Base-by-base conservation (phyloP, 2,113 vertebrate species). In the Phyllopteryx taeniolatus region DNA sequence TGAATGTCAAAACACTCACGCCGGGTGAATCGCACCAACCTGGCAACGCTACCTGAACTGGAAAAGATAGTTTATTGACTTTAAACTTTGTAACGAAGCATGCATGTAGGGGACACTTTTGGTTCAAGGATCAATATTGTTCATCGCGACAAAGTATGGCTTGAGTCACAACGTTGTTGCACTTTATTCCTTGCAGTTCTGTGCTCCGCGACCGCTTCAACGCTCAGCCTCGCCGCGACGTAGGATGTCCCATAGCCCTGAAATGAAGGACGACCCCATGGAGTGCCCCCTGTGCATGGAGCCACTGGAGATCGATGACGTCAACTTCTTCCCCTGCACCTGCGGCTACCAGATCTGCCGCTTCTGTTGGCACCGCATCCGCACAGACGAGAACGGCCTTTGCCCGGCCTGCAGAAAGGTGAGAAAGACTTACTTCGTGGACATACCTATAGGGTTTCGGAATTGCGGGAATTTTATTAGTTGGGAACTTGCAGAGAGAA, bases 341-440 rank as follows among this genome's bases (percentile, higher is more conserved):
- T 99, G 97, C 86, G 96, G 96, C 90, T 99, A 99, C 90, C 97
- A 99, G 92, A 99, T 98, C 79, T 99, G 98, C 90, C 95, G 98
- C 85, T 99, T 99, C 92, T 99, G 97, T 94, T 98, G 97, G 98
- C 98, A 99, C 88, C 94, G 98, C 89, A 99, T 99, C 86, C 96
- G 98, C 91, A 99, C 98, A 93, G 98, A 98, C 80, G 96, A 99
- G 91, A 99, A 99, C 70, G 97, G 97, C 82, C 98, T 99, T 85
- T 99, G 98, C 91, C 98, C 98, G 85, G 98, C 98, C 84, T 99
- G 98, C 91, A 96, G 98, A 96, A 99, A 99, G 96, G 98, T 98
- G 75, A 79, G 65, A 20, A 12, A 17, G 46, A n/a, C 62, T 46
- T 46, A 9, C 35, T 15, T 20, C 17, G 31, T 3, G 60, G 13